A percentile compares a stretch with the other conserved stretches of the same genome.
Conservation (phyloP, 1,140 invertebrate genomes). For the Sycobia sp. region DNA sequence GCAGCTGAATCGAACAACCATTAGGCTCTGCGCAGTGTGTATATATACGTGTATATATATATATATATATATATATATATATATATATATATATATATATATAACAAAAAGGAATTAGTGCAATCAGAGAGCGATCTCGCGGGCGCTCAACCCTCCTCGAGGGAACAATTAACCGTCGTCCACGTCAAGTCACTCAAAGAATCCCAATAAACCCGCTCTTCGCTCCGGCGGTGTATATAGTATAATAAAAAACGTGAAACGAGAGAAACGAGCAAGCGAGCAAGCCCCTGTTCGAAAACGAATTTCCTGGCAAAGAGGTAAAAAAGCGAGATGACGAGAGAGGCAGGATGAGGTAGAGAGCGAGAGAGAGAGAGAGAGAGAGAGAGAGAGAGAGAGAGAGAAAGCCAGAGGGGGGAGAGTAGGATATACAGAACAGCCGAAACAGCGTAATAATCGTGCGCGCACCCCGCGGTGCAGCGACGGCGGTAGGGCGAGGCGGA, state of each 20-base stretch:
- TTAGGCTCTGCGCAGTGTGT: too few relatives aligned
- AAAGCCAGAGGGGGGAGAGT: background rate
- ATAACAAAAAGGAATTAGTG: conserved; percentile 31
- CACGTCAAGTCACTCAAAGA: conserved; percentile 37
- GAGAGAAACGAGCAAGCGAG: background rate
- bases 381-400: background rate
- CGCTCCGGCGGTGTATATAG: background rate
- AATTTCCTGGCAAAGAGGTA: conserved; percentile 24
- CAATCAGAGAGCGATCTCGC: conserved; percentile 25
- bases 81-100: too few relatives aligned
- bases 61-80: too few relatives aligned
- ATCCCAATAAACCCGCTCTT: conserved; percentile 32
- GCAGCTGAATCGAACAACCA: too few relatives aligned
- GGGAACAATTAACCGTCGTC: conserved; percentile 36
- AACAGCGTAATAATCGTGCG: conserved; percentile 29
- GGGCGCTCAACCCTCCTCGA: conserved; percentile 23
- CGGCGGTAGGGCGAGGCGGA: conserved; percentile 1
- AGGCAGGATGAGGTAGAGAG: background rate
- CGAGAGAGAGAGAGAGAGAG: too few relatives aligned
- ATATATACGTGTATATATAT: too few relatives aligned
- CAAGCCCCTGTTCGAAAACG: conserved; percentile 21
- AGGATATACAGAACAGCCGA: too few relatives aligned
- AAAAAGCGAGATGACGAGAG: background rate
- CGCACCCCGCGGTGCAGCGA: conserved; percentile 7
- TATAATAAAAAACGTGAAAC: conserved; percentile 3